Conservation (phyloP, 2,113 vertebrate genomes). For the Cochlearius cochlearius region DNA sequence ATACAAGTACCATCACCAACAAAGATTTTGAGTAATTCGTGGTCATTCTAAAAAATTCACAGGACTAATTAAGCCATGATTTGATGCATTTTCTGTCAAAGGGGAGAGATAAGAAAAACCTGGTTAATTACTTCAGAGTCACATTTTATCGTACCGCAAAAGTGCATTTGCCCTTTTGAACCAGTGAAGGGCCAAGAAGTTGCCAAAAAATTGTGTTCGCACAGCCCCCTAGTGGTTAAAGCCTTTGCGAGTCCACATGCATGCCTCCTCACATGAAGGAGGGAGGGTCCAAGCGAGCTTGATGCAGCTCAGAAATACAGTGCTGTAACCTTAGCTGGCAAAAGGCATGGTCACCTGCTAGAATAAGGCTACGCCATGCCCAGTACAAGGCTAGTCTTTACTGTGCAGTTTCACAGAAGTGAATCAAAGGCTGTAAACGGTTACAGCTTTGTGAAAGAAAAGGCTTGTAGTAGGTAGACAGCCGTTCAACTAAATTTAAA, state of each 20-base stretch:
- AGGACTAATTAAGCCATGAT: constrained; percentile 30
- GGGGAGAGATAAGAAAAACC: constrained; percentile 19
- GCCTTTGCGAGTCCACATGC: background rate
- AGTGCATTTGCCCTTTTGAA: constrained; percentile 67
- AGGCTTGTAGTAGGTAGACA: background rate
- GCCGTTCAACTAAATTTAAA: background rate
- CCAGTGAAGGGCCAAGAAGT: constrained; percentile 61
- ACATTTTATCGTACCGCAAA: constrained; percentile 2
- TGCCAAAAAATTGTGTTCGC: constrained; percentile 67
- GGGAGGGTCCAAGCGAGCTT: background rate
- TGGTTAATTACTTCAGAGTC: constrained; percentile 63
- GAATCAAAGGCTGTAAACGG: background rate
- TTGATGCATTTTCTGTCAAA: constrained; percentile 38
- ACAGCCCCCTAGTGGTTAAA: constrained; percentile 67
- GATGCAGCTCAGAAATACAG: background rate
- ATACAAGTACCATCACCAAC: background rate
- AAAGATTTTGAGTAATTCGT: background rate
- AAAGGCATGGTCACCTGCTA: background rate
- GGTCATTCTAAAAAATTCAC: background rate
- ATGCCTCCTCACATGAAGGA: background rate
- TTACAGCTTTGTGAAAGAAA: background rate
- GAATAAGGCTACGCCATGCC: background rate
- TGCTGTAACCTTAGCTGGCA: background rate
- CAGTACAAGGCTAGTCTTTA: background rate
- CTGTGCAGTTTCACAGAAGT: background rate